Conservation (phyloP, 92 coral and sea anemone genomes). For the Siderastrea siderea region DNA sequence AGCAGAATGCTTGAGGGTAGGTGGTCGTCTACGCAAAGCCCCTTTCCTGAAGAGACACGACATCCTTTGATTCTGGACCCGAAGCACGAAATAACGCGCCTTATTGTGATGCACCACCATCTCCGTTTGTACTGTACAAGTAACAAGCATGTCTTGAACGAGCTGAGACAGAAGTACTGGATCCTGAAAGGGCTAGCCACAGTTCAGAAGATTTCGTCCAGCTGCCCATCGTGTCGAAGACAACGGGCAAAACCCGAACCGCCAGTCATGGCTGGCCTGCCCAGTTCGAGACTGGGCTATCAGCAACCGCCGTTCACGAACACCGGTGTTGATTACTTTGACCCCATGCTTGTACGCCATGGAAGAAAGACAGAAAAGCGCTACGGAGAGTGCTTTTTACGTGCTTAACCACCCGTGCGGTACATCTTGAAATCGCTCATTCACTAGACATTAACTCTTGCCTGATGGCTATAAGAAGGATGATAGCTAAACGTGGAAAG, state of each 20-base stretch:
- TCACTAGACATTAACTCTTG: neutral
- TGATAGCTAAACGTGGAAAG: conserved; percentile 62
- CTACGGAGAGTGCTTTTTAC: conserved; percentile 47
- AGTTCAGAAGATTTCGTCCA: conserved; percentile 38
- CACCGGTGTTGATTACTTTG: conserved; percentile 67
- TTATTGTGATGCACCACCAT: conserved; percentile 47
- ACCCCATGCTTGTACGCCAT: conserved; percentile 22
- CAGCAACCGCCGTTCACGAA: conserved; percentile 64
- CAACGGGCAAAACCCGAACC: conserved; percentile 33
- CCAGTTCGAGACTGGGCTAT: conserved; percentile 49
- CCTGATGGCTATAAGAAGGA: conserved; percentile 20
- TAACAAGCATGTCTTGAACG: conserved; percentile 57
- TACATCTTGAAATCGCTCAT: conserved; percentile 50
- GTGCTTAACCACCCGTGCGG: conserved; percentile 51
- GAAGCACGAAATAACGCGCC: conserved; percentile 54
- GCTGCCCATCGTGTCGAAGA: conserved; percentile 45
- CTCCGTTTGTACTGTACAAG: conserved; percentile 48
- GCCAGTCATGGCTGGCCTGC: conserved; percentile 61
- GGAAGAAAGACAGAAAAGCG: conserved; percentile 49
- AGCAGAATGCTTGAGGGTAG: conserved; percentile 49
- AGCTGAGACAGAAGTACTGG: conserved; percentile 65
- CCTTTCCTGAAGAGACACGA: conserved; percentile 58
- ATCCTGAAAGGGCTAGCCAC: conserved; percentile 55
- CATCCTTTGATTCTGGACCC: conserved; percentile 65
- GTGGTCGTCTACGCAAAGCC: conserved; percentile 66